Evolutionary conservation across 2,797 vertebrate genomes (phyloP).

Genomic region (Neostethus bicornis): DNA sequence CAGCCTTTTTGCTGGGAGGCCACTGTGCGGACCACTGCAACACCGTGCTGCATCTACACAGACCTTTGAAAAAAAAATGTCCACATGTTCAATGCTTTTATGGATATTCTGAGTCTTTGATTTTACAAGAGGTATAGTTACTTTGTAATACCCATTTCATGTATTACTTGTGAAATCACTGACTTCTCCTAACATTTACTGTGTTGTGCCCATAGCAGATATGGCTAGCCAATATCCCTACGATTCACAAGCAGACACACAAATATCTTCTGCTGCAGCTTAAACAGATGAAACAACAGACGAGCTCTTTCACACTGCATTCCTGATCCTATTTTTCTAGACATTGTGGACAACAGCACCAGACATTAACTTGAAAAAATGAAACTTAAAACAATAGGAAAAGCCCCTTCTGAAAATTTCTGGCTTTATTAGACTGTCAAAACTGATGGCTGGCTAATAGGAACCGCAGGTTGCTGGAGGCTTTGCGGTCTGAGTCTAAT

Average conservation of each 20-base stretch:
- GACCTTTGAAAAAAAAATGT: no score
- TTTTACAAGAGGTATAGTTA: conserved; percentile 47
- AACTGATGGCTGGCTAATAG: conserved; percentile 64
- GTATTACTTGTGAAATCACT: neutral
- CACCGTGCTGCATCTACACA: no score
- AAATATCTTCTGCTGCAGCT: conserved; percentile 49
- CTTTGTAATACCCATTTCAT: no score
- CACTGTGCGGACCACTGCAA: no score
- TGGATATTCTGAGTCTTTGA: conserved; percentile 53
- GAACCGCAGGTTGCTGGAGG: conserved; percentile 58
- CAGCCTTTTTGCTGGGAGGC: no score
- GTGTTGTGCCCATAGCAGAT: conserved; percentile 39
- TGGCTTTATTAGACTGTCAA: conserved; percentile 68
- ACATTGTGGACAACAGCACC: conserved; percentile 53
- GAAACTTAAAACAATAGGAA: conserved; percentile 57
- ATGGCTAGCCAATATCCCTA: conserved; percentile 19
- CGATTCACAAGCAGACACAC: conserved; percentile 28
- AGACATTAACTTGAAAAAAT: conserved; percentile 49
- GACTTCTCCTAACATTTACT: neutral
- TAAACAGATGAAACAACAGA: conserved; percentile 53
- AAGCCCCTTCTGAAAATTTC: conserved; percentile 50
- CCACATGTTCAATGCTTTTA: conserved; percentile 68
- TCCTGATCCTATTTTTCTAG: conserved; percentile 53
- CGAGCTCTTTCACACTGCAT: conserved; percentile 30
- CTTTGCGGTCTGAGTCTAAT: conserved; percentile 49